Percentiles rank a stretch among this genome's conserved stretches.
Conservation (phyloP, 2,888 invertebrate species). For the Lymantria monacha region DNA sequence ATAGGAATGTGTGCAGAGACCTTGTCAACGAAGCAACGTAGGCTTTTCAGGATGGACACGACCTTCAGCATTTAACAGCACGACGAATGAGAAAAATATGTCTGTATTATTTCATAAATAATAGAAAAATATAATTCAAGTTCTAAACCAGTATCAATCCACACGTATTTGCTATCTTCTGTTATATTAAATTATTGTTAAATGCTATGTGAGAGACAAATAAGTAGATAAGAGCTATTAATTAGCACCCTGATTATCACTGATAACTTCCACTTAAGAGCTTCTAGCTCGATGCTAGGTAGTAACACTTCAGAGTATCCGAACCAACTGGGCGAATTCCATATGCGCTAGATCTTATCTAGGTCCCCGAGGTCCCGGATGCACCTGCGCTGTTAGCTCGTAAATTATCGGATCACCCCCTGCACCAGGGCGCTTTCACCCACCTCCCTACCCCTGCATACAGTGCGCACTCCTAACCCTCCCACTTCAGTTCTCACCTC, state of each 20-base stretch:
- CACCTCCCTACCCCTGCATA: conserved; percentile 6
- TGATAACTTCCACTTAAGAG: conserved; percentile 19
- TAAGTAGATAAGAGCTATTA: too few species aligned
- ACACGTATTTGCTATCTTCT: too few species aligned
- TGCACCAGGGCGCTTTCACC: conserved; percentile 5
- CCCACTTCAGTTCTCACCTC: conserved; percentile 25
- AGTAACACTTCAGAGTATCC: conserved; percentile 2
- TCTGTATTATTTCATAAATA: too few species aligned
- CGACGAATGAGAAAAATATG: not conserved
- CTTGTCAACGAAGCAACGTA: not conserved
- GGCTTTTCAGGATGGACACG: not conserved
- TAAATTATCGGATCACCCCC: conserved; percentile 52
- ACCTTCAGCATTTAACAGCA: not conserved
- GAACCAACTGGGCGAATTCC: conserved; percentile 25
- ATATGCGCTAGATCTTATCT: conserved; percentile 18
- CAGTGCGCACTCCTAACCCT: conserved; percentile 12
- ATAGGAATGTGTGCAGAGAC: conserved; percentile 27
- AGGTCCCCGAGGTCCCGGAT: conserved; percentile 42
- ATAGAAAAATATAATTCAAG: too few species aligned
- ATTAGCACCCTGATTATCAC: conserved; percentile 8
- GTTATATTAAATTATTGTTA: too few species aligned
- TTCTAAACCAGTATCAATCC: too few species aligned
- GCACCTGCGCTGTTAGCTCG: conserved; percentile 68
- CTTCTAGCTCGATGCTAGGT: conserved; percentile 12
- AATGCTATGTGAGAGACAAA: too few species aligned